Conservation (phyloP, 2,113 vertebrate genomes). For the Neodontobutis hainanensis region DNA sequence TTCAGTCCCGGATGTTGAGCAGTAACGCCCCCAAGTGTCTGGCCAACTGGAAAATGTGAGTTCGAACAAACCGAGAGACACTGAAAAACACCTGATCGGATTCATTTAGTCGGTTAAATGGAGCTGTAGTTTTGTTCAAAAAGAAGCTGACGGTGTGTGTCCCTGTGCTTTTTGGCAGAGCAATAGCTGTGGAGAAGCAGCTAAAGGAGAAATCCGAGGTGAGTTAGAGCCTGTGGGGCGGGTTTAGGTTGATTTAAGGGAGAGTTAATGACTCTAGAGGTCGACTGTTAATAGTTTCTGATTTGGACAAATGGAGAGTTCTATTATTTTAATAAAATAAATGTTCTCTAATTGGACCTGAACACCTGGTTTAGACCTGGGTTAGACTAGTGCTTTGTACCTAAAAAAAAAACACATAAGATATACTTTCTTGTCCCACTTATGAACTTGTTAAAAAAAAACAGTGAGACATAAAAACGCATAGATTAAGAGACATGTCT, state of each 20-base stretch:
- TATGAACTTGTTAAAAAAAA: too few species aligned
- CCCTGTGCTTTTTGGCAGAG: constrained; percentile 85
- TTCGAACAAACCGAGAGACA: neutral
- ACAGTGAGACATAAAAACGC: too few species aligned
- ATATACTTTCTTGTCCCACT: too few species aligned
- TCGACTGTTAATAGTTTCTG: neutral
- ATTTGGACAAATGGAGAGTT: too few species aligned
- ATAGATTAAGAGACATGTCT: too few species aligned
- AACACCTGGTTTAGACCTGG: too few species aligned
- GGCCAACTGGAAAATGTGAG: constrained; percentile 98
- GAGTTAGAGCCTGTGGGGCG: constrained; percentile 65
- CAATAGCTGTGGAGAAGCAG: constrained; percentile 89
- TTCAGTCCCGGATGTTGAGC: constrained; percentile 92
- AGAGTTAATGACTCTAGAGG: neutral
- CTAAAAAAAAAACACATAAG: too few species aligned
- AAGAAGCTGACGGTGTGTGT: constrained; percentile 45
- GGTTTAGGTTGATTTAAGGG: neutral
- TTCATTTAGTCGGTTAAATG: too few species aligned
- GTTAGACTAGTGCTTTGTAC: too few species aligned
- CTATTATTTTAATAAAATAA: too few species aligned
- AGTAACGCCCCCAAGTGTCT: constrained; percentile 88
- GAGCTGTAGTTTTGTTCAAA: neutral
- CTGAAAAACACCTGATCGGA: neutral
- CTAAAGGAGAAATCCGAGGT: constrained; percentile 90
- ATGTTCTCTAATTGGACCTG: too few species aligned